A percentile compares a stretch with the other conserved stretches of the same genome.
Conservation (phyloP, 2,113 vertebrate species). For the Tetraodon nigroviridis region DNA sequence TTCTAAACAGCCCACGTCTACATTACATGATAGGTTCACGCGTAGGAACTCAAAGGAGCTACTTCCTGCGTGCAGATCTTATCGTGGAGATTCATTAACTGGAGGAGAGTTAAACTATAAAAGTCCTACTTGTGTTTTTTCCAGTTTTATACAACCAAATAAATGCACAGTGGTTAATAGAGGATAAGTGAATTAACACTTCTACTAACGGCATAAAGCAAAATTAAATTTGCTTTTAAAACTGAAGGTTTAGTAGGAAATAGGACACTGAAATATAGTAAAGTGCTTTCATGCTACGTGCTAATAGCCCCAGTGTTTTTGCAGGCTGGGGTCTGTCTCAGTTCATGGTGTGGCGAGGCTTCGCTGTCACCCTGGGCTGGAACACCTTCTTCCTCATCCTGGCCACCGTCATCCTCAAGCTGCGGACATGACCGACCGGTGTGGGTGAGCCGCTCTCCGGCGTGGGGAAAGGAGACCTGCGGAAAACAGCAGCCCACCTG, state of each 20-base stretch:
- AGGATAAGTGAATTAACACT: no score
- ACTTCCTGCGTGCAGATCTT: conserved; percentile 31
- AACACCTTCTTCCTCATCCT: conserved; percentile 77
- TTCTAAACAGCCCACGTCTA: conserved; percentile 16
- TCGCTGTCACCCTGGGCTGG: conserved; percentile 75
- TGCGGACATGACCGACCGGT: conserved; percentile 61
- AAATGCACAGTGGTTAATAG: no score
- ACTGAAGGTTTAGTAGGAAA: no score
- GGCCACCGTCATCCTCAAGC: conserved; percentile 76
- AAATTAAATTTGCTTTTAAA: no score
- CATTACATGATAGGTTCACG: conserved; percentile 13
- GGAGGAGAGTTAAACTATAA: background rate
- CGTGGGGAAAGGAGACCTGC: background rate
- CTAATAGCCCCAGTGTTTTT: background rate
- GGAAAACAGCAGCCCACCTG: conserved; percentile 6
- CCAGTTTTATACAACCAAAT: no score
- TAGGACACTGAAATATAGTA: no score
- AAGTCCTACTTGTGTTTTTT: no score
- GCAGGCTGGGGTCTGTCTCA: conserved; percentile 73
- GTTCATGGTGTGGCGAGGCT: conserved; percentile 79
- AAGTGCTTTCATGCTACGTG: no score
- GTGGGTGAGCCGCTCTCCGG: background rate
- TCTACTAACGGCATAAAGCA: no score
- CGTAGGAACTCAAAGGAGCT: conserved; percentile 39
- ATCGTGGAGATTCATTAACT: background rate